Evolutionary conservation across 2,888 invertebrate genomes (phyloP).

Genomic region (Bibio marci): DNA sequence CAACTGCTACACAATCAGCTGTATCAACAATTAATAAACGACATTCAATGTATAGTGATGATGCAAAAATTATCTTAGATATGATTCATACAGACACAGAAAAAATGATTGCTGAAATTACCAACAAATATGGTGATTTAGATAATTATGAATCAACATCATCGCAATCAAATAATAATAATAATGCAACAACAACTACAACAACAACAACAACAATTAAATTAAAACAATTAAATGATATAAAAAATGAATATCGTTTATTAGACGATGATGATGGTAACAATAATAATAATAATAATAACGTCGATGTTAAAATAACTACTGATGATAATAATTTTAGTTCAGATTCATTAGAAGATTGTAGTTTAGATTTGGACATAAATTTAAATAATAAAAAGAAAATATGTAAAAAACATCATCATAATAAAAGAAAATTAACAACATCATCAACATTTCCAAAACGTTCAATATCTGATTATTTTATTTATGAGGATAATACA

Average conservation of each 20-base stretch:
- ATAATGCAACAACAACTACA: too few species aligned
- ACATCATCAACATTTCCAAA: constrained; percentile 32
- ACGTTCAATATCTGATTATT: constrained; percentile 60
- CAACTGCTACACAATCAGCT: constrained; percentile 13
- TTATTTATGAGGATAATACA: constrained; percentile 41
- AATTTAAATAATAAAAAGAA: constrained; percentile 30
- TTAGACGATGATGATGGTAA: constrained; percentile 12
- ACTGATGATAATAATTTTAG: constrained; percentile 53
- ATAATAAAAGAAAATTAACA: constrained; percentile 12
- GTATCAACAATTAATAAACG: constrained; percentile 17
- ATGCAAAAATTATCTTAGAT: constrained; percentile 39
- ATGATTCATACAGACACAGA: constrained; percentile 45
- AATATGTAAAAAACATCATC: constrained; percentile 35
- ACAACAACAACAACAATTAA: constrained; percentile 9
- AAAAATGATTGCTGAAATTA: constrained; percentile 47
- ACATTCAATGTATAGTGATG: constrained; percentile 29
- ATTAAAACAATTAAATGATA: constrained; percentile 20
- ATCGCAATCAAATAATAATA: background rate
- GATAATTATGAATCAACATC: constrained; percentile 31
- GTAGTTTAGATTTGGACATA: constrained; percentile 37
- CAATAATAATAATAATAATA: constrained; percentile 4
- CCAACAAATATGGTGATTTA: constrained; percentile 43
- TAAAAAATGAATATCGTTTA: constrained; percentile 20
- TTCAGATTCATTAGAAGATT: constrained; percentile 62
- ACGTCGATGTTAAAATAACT: background rate